These are phyloP conservation scores for Theocolax elegans DNA, from an alignment of 1,140 invertebrate species.

Conservation along the genomic window DNA sequence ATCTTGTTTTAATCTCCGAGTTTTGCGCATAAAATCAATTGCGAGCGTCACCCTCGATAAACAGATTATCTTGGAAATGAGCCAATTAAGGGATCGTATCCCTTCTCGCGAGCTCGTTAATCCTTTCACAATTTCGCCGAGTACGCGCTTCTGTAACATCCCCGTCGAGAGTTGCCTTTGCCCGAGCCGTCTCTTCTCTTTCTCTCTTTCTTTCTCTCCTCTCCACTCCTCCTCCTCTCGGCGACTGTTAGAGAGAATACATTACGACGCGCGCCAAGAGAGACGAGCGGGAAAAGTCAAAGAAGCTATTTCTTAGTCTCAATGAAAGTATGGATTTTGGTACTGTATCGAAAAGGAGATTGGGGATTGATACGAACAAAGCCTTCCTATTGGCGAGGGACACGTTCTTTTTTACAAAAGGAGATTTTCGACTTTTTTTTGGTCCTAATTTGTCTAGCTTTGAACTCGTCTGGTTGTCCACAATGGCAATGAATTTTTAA, in stretches of 20 bases:
- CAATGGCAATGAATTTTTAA: too few species aligned
- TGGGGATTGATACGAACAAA: neutral
- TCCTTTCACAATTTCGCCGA: constrained; percentile 55
- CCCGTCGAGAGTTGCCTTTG: neutral
- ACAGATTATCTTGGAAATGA: constrained; percentile 47
- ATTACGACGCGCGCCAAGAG: neutral
- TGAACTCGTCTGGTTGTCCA: too few species aligned
- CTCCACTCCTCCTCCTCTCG: neutral
- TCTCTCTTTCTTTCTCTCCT: neutral
- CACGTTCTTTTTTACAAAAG: too few species aligned
- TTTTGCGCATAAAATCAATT: too few species aligned
- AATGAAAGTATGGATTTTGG: neutral
- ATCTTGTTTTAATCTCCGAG: too few species aligned
- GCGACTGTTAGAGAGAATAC: constrained; percentile 24
- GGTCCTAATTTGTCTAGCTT: too few species aligned
- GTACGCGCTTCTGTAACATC: constrained; percentile 44
- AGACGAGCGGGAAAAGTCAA: constrained; percentile 2
- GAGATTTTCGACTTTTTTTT: too few species aligned
- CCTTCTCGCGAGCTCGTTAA: constrained; percentile 54
- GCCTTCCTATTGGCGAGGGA: neutral
- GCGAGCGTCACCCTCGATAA: constrained; percentile 30
- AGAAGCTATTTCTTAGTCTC: constrained; percentile 10
- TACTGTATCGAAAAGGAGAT: neutral
- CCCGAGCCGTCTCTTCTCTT: neutral
- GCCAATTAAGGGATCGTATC: constrained; percentile 14